These are phyloP conservation scores for Euzophera pinguis DNA, from an alignment of 2,888 invertebrate genomes.

Conservation along the genomic window DNA sequence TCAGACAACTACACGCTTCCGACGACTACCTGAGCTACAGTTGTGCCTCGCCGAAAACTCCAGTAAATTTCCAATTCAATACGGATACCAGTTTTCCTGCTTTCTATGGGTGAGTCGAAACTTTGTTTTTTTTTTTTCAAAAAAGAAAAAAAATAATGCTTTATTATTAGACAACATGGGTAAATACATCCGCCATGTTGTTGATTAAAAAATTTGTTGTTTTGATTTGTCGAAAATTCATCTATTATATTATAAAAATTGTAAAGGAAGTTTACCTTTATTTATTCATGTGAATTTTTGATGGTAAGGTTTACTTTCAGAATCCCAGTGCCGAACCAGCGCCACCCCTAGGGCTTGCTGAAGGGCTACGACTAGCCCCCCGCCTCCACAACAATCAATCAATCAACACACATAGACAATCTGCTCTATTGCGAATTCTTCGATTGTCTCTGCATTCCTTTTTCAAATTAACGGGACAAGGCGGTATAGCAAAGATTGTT, in stretches of 20 bases:
- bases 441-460: not conserved
- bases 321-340: slow-evolving; percentile 66
- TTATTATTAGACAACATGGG: no score
- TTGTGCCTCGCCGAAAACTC: slow-evolving; percentile 97
- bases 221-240: no score
- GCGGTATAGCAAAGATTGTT: not conserved
- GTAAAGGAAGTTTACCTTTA: no score
- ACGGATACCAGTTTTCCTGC: slow-evolving; percentile 81
- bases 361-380: slow-evolving; percentile 38
- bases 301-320: slow-evolving; percentile 32
- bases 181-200: no score
- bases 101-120: slow-evolving; percentile 81
- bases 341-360: slow-evolving; percentile 54
- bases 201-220: no score
- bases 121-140: no score
- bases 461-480: not conserved
- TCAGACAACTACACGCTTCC: slow-evolving; percentile 86
- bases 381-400: slow-evolving; percentile 8
- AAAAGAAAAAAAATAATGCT: no score
- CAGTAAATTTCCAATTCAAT: slow-evolving; percentile 91
- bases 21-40: slow-evolving; percentile 92
- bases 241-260: no score
- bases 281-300: no score
- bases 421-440: not conserved
- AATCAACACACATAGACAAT: no score